Base-by-base conservation (phyloP, 2,888 invertebrate species). In the Crocallis elinguaria region DNA sequence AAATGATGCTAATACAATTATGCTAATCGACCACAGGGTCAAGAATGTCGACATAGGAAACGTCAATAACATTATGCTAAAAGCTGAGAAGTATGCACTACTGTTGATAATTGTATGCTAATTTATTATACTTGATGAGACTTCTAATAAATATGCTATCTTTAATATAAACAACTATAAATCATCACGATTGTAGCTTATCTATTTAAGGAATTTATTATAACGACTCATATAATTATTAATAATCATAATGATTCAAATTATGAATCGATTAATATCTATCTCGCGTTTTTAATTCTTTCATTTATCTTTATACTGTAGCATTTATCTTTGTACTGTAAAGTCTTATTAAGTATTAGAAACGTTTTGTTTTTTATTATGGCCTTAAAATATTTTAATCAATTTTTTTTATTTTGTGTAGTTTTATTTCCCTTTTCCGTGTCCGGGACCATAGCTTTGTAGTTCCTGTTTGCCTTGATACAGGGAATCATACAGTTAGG, bases 21-120 rank as follows among this genome's bases (percentile, higher is more conserved):
- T 50, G 42, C 45, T 33, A 46, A 56, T 48, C 8, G 21, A 17
- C 14, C 12, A n/a, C 38, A 32, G 46, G 46, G 46, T 56, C 46
- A 51, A 50, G 56, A 51, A 46, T 50, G 42, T 46, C 33, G 46
- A 50, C 29, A 11, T 21, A 38, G 46, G 46, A 52, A 50, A 51
- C 38, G 43, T 50, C 36, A 27, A 33, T 45, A 42, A 50, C 32
- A 12, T 13, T 49, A 45, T 49, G 49, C 25, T 49, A 45, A 49
- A 39, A 25, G 21, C 29, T 13, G 13, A 37, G 14, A 8, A 9
- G 29, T 8, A 8, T n/a, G 29, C 29, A 6, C 19, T 7, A 6
- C 2, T 8, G 12, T 29, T 17, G 16, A 13, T 41, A 41, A 33
- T 41, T 37, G 12, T 23, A 43, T 43, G 30, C 9, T 43, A 37